A percentile compares a stretch with the other conserved stretches of the same genome.
These are phyloP conservation scores for Carcharodon carcharias DNA, from an alignment of 2,797 vertebrate species.

Conservation along the genomic window DNA sequence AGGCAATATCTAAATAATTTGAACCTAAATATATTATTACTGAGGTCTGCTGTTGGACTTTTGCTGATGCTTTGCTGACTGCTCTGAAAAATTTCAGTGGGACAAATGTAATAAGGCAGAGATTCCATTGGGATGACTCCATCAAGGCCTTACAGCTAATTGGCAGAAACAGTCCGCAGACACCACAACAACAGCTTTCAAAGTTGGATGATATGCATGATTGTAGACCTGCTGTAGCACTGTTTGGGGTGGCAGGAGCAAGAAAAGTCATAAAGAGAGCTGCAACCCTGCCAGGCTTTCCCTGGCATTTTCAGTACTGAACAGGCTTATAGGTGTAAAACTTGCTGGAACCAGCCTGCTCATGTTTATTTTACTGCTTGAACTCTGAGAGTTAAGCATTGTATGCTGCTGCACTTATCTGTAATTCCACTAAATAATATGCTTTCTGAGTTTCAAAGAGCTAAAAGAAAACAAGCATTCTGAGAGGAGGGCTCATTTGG, in stretches of 20 bases:
- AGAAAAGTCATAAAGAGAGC: background rate
- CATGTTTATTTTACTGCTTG: background rate
- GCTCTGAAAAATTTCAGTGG: background rate
- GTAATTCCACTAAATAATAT: background rate
- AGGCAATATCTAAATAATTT: background rate
- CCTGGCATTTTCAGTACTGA: background rate
- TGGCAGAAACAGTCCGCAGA: background rate
- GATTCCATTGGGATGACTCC: background rate
- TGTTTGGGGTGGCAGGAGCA: background rate
- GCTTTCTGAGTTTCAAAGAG: background rate
- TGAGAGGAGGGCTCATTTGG: background rate
- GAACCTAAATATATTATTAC: background rate
- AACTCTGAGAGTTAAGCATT: background rate
- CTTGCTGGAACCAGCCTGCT: background rate
- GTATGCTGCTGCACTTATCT: background rate
- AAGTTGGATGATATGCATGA: background rate
- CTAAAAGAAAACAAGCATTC: too few species aligned
- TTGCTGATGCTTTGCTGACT: background rate
- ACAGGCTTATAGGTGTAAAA: background rate
- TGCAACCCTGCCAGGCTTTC: background rate
- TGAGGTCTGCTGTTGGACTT: background rate
- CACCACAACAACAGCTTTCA: background rate
- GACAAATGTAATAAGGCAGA: background rate
- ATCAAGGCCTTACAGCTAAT: background rate
- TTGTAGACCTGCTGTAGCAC: background rate